phyloP scores from a whole-genome alignment of 2,113 vertebrate genomes.

The Poeciliopsis occidentalis region DNA sequence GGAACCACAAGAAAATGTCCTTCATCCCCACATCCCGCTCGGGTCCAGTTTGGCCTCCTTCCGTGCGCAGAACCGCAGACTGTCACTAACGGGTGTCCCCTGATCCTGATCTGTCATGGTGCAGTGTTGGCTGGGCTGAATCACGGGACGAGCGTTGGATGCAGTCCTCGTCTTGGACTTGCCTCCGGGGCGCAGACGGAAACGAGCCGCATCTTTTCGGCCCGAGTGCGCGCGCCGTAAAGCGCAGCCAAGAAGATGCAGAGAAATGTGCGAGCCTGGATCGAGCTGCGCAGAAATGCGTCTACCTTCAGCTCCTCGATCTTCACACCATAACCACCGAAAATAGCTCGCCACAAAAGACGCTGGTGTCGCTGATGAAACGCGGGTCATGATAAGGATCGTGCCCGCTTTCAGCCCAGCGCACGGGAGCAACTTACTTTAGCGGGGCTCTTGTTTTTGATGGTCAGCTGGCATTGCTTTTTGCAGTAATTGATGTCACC shows the following conservation, averaged over 20 bases:
- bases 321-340: background rate
- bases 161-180: slow-evolving; percentile 25
- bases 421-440: slow-evolving; percentile 79
- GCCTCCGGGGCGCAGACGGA: slow-evolving; percentile 33
- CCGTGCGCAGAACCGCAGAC: slow-evolving; percentile 1
- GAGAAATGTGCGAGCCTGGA: slow-evolving; percentile 8
- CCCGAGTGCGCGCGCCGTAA: slow-evolving; percentile 37
- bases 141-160: background rate
- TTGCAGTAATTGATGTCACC: slow-evolving; percentile 89
- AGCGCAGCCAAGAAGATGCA: slow-evolving; percentile 40
- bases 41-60: slow-evolving; percentile 16
- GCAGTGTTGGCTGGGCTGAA: background rate
- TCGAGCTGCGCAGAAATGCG: slow-evolving; percentile 17
- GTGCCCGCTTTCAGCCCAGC: background rate
- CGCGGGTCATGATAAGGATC: background rate
- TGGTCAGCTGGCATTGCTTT: slow-evolving; percentile 84
- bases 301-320: background rate
- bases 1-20: background rate
- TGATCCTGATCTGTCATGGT: background rate
- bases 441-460: slow-evolving; percentile 81
- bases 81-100: background rate
- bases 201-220: slow-evolving; percentile 55
- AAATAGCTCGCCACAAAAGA: background rate
- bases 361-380: background rate
- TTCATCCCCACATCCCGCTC: background rate